phyloP scores from a whole-genome alignment of 2,113 vertebrate species.

The Scortum barcoo region DNA sequence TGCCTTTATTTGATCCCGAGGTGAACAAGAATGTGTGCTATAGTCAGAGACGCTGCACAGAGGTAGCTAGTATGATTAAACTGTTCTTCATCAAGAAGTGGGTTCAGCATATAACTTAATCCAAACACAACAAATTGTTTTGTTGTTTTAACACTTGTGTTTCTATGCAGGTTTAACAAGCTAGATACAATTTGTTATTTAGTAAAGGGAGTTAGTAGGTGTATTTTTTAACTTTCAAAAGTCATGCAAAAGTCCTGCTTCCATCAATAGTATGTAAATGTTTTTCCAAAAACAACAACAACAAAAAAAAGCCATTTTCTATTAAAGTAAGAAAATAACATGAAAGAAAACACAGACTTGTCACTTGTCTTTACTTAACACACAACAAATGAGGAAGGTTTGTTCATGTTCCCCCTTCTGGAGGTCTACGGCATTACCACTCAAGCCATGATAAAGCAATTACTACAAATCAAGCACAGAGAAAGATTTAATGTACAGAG shows the following conservation, averaged over 20 bases:
- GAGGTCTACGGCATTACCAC: conserved; percentile 53
- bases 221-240: background rate
- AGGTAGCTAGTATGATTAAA: background rate
- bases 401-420: conserved; percentile 49
- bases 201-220: background rate
- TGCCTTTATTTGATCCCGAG: no score
- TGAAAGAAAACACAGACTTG: conserved; percentile 47
- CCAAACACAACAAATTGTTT: background rate
- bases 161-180: background rate
- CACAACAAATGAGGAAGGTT: conserved; percentile 59
- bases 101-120: background rate
- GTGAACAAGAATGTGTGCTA: no score
- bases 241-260: no score
- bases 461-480: conserved; percentile 68
- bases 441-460: conserved; percentile 57
- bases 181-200: background rate
- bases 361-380: conserved; percentile 66
- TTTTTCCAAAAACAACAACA: conserved; percentile 2
- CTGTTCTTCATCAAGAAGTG: background rate
- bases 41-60: background rate
- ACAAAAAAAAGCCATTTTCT: no score
- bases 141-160: background rate
- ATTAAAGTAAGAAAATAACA: conserved; percentile 26
- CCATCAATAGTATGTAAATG: no score
- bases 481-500: conserved; percentile 63